Evolutionary conservation across 2,888 invertebrate genomes (phyloP), one percentile per base, ranked within the genome.

Genomic region (Acleris sparsana): DNA sequence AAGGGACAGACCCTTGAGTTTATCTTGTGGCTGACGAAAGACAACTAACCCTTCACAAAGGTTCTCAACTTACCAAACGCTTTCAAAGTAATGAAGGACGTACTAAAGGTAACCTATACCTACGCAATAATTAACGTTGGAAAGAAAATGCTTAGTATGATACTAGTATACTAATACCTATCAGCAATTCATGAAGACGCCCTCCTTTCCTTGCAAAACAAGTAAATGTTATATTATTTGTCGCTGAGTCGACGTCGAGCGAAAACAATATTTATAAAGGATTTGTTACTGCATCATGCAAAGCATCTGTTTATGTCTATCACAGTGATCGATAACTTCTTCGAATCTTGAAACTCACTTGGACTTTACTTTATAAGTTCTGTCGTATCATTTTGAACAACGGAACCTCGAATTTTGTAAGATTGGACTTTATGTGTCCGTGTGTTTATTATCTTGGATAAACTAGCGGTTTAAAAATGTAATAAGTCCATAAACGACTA

Each of bases 141-240:
- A 82, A 83, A 80, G 79, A 75, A 78, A 80, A 76, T 74, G 76
- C 77, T 79, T 83, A 77, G 75, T 81, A n/a, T n/a, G n/a, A n/a
- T n/a, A n/a, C n/a, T n/a, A n/a, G n/a, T n/a, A 79, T 80, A 79
- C 78, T 78, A 81, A 79, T 80, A 80, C 33, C 79, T 82, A 86
- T 88, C 86, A 87, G 85, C 87, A 86, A 86, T 87, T 88, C 88
- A 86, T 86, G 83, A 83, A 85, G 75, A 72, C 67, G 71, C 75
- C 70, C 76, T 80, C 75, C 76, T 72, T 69, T 74, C 74, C 72
- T 76, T 71, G 70, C 73, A 72, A 71, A 76, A 79, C 74, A 79
- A 79, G 72, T 75, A 75, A 75, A 78, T 79, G 77, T 77, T 71
- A 80, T 57, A 79, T 80, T 80, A 80, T 82, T 83, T 83, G 77